These are phyloP conservation scores for Pomacea canaliculata DNA, from an alignment of 2,888 invertebrate species.

Conservation along the genomic window DNA sequence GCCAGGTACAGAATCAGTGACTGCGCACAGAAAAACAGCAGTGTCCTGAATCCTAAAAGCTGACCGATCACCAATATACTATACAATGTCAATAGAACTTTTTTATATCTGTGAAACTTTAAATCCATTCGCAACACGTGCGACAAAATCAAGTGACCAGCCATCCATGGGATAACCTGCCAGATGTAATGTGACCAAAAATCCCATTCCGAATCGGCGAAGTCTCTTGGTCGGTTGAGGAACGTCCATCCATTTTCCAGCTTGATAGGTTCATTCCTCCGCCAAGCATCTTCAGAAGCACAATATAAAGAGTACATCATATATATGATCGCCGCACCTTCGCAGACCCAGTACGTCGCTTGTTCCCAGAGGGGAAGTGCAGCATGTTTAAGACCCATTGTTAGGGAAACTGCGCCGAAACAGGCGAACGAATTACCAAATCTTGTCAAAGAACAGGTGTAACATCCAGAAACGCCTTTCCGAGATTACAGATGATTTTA, in stretches of 20 bases:
- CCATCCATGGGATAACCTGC: slow-evolving; percentile 74
- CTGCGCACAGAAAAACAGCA: slow-evolving; percentile 43
- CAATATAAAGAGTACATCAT: slow-evolving; percentile 15
- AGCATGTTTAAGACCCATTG: too few species aligned
- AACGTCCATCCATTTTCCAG: slow-evolving; percentile 2
- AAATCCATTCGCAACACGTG: slow-evolving; percentile 5
- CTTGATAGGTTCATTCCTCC: slow-evolving; percentile 4
- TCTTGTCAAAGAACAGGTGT: too few species aligned
- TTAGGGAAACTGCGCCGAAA: too few species aligned
- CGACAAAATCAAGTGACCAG: slow-evolving; percentile 58
- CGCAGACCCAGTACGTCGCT: slow-evolving; percentile 23
- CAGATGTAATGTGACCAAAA: slow-evolving; percentile 75
- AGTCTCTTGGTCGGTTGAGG: slow-evolving; percentile 70
- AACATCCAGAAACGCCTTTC: too few species aligned
- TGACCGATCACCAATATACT: slow-evolving; percentile 35
- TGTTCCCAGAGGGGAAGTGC: slow-evolving; percentile 28
- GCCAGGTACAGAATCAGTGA: slow-evolving; percentile 39
- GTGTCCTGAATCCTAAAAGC: slow-evolving; percentile 43
- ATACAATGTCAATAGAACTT: slow-evolving; percentile 29
- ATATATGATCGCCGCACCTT: slow-evolving; percentile 14
- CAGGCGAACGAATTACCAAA: not conserved
- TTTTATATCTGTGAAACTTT: slow-evolving; percentile 5
- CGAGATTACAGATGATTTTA: too few species aligned
- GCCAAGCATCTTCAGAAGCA: slow-evolving; percentile 10
- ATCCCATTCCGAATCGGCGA: slow-evolving; percentile 81